A percentile compares a stretch with the other conserved stretches of the same genome.
These are phyloP conservation scores for Caranx melampygus DNA, from an alignment of 2,113 vertebrate species.

Conservation along the genomic window DNA sequence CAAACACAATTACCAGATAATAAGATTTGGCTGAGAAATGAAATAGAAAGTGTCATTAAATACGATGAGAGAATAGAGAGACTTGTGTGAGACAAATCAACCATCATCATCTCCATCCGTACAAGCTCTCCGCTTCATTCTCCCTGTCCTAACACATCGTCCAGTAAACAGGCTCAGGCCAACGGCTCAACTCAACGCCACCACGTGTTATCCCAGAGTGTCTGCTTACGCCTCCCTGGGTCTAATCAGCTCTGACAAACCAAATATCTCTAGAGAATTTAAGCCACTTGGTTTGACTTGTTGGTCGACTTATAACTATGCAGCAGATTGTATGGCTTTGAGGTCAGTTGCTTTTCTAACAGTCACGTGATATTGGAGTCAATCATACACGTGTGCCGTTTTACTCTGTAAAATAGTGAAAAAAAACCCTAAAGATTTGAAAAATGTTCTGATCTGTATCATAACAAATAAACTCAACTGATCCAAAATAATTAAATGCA, in stretches of 20 bases:
- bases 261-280: conserved; percentile 74
- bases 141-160: conserved; percentile 65
- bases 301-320: conserved; percentile 68
- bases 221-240: conserved; percentile 68
- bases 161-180: conserved; percentile 64
- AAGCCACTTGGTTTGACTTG: conserved; percentile 69
- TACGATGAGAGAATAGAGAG: conserved; percentile 30
- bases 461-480: neutral
- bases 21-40: conserved; percentile 56
- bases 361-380: conserved; percentile 15
- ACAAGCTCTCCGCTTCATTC: conserved; percentile 56
- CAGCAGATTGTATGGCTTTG: conserved; percentile 60
- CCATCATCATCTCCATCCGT: conserved; percentile 69
- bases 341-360: conserved; percentile 50
- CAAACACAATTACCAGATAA: conserved; percentile 61
- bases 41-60: conserved; percentile 44
- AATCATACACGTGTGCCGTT: conserved; percentile 5
- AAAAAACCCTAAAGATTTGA: neutral
- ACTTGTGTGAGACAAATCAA: conserved; percentile 63
- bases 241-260: conserved; percentile 79
- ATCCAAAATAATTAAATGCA: neutral
- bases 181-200: conserved; percentile 57
- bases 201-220: conserved; percentile 69
- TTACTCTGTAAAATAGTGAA: neutral
- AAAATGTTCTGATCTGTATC: neutral